Evolutionary conservation across 2,888 invertebrate genomes (phyloP).

Genomic region (Nemotelus pantherinus): DNA sequence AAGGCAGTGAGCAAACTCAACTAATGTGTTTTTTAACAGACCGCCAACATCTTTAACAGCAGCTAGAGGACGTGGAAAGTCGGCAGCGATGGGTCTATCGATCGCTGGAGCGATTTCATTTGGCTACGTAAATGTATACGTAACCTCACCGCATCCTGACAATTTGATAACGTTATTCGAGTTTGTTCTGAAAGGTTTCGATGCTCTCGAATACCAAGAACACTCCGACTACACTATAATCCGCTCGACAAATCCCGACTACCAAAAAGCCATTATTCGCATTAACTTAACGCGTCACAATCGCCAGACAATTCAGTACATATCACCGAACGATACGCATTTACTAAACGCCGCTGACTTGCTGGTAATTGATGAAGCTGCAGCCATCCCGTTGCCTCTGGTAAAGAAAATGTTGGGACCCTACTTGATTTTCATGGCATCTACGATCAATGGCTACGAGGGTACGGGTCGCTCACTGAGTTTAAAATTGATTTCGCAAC

Average conservation of each 20-base stretch:
- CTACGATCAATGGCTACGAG: slow-evolving; percentile 98
- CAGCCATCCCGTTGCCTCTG: slow-evolving; percentile 94
- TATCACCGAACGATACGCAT: slow-evolving; percentile 90
- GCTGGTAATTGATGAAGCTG: slow-evolving; percentile 97
- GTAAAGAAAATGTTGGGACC: slow-evolving; percentile 91
- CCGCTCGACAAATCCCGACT: slow-evolving; percentile 94
- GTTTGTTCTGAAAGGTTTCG: slow-evolving; percentile 95
- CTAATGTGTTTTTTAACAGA: slow-evolving; percentile 61
- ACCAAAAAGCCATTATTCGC: slow-evolving; percentile 94
- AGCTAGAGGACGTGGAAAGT: slow-evolving; percentile 96
- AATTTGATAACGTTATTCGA: slow-evolving; percentile 97
- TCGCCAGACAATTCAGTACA: slow-evolving; percentile 96
- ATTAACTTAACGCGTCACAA: slow-evolving; percentile 92
- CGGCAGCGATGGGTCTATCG: slow-evolving; percentile 93
- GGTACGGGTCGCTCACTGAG: slow-evolving; percentile 97
- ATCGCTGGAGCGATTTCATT: slow-evolving; percentile 87
- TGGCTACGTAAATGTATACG: slow-evolving; percentile 88
- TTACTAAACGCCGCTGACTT: slow-evolving; percentile 93
- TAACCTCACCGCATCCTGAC: slow-evolving; percentile 97
- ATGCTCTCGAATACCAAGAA: slow-evolving; percentile 93
- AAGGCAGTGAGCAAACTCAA: slow-evolving; percentile 22
- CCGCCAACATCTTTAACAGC: slow-evolving; percentile 96
- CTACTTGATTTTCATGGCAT: slow-evolving; percentile 93
- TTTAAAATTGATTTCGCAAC: slow-evolving; percentile 90
- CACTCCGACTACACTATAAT: slow-evolving; percentile 95